These are phyloP conservation scores for Amphimedon queenslandica DNA, from an alignment of 37 sponge, comb jelly and placozoan species.

Conservation along the genomic window DNA sequence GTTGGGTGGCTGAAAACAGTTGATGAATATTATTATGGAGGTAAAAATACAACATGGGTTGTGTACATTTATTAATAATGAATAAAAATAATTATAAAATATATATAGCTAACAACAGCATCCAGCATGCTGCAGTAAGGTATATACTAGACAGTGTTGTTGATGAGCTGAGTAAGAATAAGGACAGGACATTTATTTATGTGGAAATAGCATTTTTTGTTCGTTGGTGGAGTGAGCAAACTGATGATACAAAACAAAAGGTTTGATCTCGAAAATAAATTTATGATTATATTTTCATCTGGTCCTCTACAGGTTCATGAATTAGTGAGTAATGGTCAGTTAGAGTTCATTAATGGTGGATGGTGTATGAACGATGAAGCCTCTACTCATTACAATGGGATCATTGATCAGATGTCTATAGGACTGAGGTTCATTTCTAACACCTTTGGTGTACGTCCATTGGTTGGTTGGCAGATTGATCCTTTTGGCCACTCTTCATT, in stretches of 20 bases:
- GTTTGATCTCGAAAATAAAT: constrained; percentile 14
- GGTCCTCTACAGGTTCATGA: constrained; percentile 32
- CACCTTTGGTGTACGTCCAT: constrained; percentile 34
- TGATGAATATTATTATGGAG: no score
- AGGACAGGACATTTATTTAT: constrained; percentile 79
- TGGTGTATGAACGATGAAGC: no score
- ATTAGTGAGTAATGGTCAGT: no score
- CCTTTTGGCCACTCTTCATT: no score
- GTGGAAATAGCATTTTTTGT: no score
- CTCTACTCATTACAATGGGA: no score
- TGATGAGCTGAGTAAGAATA: constrained; percentile 55
- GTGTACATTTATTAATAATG: no score
- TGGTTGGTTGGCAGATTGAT: constrained; percentile 67
- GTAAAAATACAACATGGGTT: no score
- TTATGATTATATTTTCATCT: neutral
- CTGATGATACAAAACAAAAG: constrained; percentile 34
- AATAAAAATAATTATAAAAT: no score
- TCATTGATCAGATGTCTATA: no score
- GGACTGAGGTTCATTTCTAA: constrained; percentile 15
- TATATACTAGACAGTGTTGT: constrained; percentile 90
- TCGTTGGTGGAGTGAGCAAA: constrained; percentile 89
- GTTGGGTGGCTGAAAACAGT: no score
- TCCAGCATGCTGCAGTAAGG: constrained; percentile 71
- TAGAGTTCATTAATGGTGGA: constrained; percentile 93
- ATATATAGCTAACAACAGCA: neutral